These are phyloP conservation scores for Aptenodytes forsteri DNA, from an alignment of 2,113 vertebrate genomes.

Conservation along the genomic window DNA sequence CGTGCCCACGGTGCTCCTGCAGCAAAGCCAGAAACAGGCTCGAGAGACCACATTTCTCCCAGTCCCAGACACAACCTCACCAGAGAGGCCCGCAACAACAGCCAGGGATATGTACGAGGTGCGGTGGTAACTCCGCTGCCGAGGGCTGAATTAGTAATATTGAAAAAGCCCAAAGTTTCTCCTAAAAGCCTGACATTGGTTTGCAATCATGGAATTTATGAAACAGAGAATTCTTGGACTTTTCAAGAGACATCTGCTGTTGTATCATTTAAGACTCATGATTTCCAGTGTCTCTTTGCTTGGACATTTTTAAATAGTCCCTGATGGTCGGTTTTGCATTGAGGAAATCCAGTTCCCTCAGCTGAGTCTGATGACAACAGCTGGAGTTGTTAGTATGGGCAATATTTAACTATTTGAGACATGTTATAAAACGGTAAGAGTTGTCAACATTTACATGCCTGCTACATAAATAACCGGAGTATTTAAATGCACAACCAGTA, in stretches of 20 bases:
- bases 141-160: background rate
- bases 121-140: background rate
- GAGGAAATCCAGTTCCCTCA: background rate
- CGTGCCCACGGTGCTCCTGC: accelerated
- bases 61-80: accelerated
- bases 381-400: background rate
- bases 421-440: background rate
- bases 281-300: background rate
- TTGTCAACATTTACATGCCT: background rate
- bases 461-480: background rate
- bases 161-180: background rate
- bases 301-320: background rate
- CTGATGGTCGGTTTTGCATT: background rate
- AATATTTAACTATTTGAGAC: background rate
- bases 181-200: background rate
- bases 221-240: background rate
- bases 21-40: background rate
- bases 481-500: background rate
- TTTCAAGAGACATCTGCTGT: background rate
- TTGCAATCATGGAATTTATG: background rate
- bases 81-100: accelerated
- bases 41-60: accelerated
- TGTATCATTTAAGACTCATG: background rate
- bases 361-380: background rate
- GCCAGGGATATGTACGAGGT: background rate